Conservation (phyloP, 2,888 invertebrate genomes). For the Idaea biselata region DNA sequence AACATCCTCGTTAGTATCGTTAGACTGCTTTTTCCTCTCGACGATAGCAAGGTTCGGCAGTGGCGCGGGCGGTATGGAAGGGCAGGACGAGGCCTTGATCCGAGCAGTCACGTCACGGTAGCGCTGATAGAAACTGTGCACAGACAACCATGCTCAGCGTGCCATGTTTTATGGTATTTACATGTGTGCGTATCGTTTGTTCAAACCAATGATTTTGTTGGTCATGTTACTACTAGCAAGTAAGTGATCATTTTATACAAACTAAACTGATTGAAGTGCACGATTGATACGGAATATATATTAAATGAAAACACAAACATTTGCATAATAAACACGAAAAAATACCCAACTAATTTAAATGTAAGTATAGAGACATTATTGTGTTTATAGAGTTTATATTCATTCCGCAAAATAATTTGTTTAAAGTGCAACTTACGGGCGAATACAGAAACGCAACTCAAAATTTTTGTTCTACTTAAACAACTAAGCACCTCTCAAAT, state of each 20-base stretch:
- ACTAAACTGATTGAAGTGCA: background rate
- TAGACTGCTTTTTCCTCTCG: slow-evolving; percentile 64
- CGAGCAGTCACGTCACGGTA: slow-evolving; percentile 93
- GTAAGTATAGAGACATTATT: background rate
- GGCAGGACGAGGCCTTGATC: slow-evolving; percentile 92
- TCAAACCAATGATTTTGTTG: background rate
- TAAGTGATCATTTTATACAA: background rate
- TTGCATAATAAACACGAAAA: no score
- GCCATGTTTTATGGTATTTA: background rate
- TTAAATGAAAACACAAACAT: no score
- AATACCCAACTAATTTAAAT: no score
- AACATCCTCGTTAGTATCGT: slow-evolving; percentile 68
- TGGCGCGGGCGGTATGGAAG: slow-evolving; percentile 84
- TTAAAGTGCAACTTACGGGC: background rate
- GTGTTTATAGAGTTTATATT: background rate
- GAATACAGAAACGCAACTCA: no score
- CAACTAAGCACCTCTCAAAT: no score
- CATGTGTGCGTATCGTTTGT: slow-evolving; percentile 9
- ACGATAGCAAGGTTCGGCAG: slow-evolving; percentile 55
- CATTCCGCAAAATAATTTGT: background rate
- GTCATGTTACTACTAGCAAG: background rate
- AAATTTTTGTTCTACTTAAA: no score
- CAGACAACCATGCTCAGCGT: slow-evolving; percentile 46
- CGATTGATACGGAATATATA: background rate
- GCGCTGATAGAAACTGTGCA: slow-evolving; percentile 92